Evolutionary conservation across 2,113 vertebrate species (phyloP).

Genomic region (Ciconia maguari): DNA sequence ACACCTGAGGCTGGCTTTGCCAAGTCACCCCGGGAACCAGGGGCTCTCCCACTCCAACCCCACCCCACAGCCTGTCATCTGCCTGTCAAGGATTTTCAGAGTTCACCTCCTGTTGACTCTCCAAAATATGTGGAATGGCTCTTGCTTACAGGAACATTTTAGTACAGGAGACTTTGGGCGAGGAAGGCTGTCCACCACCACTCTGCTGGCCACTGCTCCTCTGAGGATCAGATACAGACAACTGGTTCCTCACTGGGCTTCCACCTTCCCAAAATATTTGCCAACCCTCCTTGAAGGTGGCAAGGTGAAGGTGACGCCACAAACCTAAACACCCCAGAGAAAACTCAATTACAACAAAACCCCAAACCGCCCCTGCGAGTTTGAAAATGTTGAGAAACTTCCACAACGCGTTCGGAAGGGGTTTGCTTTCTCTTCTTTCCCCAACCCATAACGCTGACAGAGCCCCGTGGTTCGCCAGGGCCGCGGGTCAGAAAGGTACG

Average conservation of each 20-base stretch:
- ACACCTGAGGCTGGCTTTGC: neutral
- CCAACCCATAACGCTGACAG: accelerated
- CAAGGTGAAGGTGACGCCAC: neutral
- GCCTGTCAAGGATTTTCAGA: neutral
- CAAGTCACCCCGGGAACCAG: neutral
- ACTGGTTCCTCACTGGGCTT: neutral
- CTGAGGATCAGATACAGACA: neutral
- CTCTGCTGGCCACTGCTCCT: neutral
- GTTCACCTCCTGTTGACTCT: neutral
- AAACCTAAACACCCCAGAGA: neutral
- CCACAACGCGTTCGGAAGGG: accelerated
- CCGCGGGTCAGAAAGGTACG: accelerated
- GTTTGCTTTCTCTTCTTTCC: neutral
- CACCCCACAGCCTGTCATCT: neutral
- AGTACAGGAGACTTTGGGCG: neutral
- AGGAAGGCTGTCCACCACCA: neutral
- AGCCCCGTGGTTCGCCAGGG: neutral
- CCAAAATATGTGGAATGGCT: neutral
- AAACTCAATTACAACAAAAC: neutral
- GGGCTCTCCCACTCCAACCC: neutral
- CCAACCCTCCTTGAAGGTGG: neutral
- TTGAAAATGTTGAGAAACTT: neutral
- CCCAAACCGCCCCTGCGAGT: accelerated
- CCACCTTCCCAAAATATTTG: neutral
- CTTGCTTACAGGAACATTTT: neutral